Conservation (phyloP, 2,888 invertebrate genomes). For the Daptonema setosum region DNA sequence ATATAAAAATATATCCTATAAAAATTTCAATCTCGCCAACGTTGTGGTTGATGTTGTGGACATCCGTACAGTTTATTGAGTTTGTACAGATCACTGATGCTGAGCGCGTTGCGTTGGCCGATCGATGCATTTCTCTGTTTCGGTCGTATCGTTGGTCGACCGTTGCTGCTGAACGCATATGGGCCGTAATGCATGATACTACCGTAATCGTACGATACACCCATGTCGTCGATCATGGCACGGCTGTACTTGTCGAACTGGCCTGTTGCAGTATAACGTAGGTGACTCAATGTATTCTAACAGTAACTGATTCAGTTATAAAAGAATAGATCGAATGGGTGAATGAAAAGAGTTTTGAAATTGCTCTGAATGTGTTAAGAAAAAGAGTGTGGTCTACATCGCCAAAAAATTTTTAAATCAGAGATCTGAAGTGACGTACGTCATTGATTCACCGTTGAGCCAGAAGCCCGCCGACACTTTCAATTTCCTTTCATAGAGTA, state of each 20-base stretch:
- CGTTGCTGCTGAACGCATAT: slow-evolving; percentile 22
- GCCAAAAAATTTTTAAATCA: too few species aligned
- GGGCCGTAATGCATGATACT: slow-evolving; percentile 25
- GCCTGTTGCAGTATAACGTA: slow-evolving; percentile 7
- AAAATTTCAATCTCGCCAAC: too few species aligned
- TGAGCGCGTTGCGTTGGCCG: slow-evolving; percentile 23
- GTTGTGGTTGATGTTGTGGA: too few species aligned
- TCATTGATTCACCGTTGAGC: too few species aligned
- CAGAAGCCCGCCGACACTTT: too few species aligned
- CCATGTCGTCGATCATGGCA: slow-evolving; percentile 21
- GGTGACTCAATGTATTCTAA: not conserved
- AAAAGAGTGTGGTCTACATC: too few species aligned
- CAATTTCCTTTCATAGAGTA: too few species aligned
- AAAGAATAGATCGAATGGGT: too few species aligned
- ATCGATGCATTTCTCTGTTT: slow-evolving; percentile 18
- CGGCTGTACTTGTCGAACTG: slow-evolving; percentile 25
- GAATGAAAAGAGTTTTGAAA: too few species aligned
- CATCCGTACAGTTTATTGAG: slow-evolving; percentile 24
- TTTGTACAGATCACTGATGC: slow-evolving; percentile 20
- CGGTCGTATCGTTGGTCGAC: slow-evolving; percentile 23
- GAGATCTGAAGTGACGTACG: too few species aligned
- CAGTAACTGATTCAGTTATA: not conserved
- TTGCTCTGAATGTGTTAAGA: too few species aligned
- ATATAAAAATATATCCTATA: too few species aligned
- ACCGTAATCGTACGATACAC: slow-evolving; percentile 21